A percentile compares a stretch with the other conserved stretches of the same genome.
Conservation (phyloP, 1,140 invertebrate species). For the Ceratina japonica region DNA sequence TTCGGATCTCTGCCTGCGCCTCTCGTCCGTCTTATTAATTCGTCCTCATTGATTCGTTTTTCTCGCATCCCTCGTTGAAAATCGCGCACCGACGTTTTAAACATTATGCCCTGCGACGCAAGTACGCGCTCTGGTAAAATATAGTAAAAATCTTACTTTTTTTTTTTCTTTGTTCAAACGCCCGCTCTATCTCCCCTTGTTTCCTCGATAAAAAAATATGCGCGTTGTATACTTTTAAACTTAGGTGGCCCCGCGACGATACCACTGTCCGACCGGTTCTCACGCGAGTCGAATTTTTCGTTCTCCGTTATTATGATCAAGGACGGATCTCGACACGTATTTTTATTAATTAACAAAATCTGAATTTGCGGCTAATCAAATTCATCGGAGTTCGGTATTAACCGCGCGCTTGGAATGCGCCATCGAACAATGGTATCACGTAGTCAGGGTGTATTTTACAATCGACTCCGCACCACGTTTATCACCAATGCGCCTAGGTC, state of each 20-base stretch:
- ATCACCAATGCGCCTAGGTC: conserved; percentile 22
- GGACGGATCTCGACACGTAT: conserved; percentile 55
- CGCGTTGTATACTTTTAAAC: conserved; percentile 54
- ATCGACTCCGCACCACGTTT: conserved; percentile 24
- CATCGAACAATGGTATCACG: conserved; percentile 47
- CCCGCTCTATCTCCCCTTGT: neutral
- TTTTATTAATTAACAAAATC: neutral
- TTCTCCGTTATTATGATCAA: conserved; percentile 14
- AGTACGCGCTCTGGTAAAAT: conserved; percentile 20
- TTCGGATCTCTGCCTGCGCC: conserved; percentile 4
- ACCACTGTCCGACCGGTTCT: conserved; percentile 40
- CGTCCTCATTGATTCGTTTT: neutral
- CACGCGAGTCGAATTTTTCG: neutral
- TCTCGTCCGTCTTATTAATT: neutral
- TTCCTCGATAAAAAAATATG: conserved; percentile 67
- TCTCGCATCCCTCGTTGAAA: neutral
- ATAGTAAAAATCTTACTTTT: conserved; percentile 16
- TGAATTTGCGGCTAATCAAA: neutral
- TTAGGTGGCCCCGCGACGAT: conserved; percentile 49
- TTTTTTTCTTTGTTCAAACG: neutral
- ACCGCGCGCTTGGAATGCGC: too few relatives aligned
- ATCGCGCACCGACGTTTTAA: neutral
- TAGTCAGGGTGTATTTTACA: conserved; percentile 35
- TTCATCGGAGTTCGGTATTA: too few relatives aligned
- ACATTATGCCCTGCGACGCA: neutral